Base-by-base conservation (phyloP, 2,888 invertebrate species). In the Drosophila ezoana region DNA sequence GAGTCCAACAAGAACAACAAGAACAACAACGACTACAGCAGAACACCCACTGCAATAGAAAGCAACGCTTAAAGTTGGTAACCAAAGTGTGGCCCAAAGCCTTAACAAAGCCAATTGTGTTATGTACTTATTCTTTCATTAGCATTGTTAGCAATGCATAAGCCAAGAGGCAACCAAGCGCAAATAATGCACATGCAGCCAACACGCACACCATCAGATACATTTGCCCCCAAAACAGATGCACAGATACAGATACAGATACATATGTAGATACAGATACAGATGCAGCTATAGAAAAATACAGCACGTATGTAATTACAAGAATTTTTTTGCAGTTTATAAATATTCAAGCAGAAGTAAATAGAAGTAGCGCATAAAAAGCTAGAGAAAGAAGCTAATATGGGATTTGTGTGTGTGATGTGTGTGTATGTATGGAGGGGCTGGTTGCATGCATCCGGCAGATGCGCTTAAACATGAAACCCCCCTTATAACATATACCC, bases 171-270 rank as follows among this genome's bases (percentile, higher is more conserved):
- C 86, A 85, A 33, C 67, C 65, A 73, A 75, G 88, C 88, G 83
- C 64, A 79, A 85, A 84, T 79, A 69, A 87, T 84, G 87, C 66
- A 73, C 76, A 74, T 65, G 78, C 41, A 77, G 28, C 41, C 2
- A 45, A 53, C 37, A 52, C 60, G 62, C 43, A 66, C 3, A 14
- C 14, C 23, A 2, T 72, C 47, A 82, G 63, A 75, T 71, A 72
- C 63, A 60, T 51, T 59, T 52, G 58, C 16, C 51, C 18, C 43
- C 18, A 57, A 72, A 70, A 37, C 60, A 72, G 51, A 56, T 51
- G 41, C 62, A 48, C 11, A 63, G 51, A 44, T 54, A 38, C 52
- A 61, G 41, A 28, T 28, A 37, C 60, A 72, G 51, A 56, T 51
- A 38, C 62, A 48, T 9, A 63, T 28, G 28, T 28, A 28, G 47